phyloP scores from a whole-genome alignment of 2,888 invertebrate species.

The Nemotelus pantherinus region DNA sequence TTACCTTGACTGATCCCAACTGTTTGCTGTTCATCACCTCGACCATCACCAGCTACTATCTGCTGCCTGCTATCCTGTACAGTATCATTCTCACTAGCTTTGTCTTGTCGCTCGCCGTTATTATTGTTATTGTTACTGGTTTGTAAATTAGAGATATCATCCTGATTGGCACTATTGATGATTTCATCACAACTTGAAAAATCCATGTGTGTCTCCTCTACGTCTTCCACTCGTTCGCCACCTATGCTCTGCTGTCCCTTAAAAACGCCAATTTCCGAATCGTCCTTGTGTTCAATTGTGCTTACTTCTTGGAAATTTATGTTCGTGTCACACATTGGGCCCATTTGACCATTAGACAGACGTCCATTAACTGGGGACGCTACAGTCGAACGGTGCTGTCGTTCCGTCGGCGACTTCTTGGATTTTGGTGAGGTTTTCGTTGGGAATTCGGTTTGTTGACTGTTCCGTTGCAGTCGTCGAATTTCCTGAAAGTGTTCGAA shows the following conservation, averaged over 20 bases:
- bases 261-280: background rate
- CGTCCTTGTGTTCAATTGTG: background rate
- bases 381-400: background rate
- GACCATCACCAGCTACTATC: background rate
- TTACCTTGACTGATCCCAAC: constrained; percentile 8
- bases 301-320: constrained; percentile 11
- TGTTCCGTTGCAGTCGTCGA: constrained; percentile 43
- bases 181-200: constrained; percentile 29
- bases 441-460: constrained; percentile 15
- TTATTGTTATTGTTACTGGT: constrained; percentile 2
- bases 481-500: constrained; percentile 52
- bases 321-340: constrained; percentile 54
- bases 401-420: background rate
- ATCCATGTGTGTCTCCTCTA: constrained; percentile 39
- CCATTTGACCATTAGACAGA: constrained; percentile 51
- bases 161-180: background rate
- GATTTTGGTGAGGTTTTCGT: background rate
- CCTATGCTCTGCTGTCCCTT: background rate
- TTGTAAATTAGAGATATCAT: constrained; percentile 2
- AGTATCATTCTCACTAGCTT: constrained; percentile 4
- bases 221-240: constrained; percentile 5
- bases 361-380: constrained; percentile 33
- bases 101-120: background rate
- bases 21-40: constrained; percentile 14
- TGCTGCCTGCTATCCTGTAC: background rate